Conservation (phyloP, 2,113 vertebrate species). For the Brachyistius frenatus region DNA sequence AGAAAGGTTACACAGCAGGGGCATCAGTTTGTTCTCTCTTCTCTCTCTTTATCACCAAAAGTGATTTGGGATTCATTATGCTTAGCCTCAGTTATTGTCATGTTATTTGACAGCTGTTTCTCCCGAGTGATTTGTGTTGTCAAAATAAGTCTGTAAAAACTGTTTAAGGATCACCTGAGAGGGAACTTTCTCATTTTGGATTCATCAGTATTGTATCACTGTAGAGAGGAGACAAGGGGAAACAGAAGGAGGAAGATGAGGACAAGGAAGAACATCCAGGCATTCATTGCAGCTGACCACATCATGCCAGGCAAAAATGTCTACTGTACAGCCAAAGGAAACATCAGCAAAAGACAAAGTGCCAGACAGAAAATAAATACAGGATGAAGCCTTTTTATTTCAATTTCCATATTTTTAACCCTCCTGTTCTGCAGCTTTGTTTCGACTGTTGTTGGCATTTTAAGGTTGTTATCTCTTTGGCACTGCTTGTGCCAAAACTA, state of each 20-base stretch:
- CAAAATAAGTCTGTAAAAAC: constrained; percentile 21
- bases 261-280: constrained; percentile 41
- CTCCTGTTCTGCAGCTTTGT: background rate
- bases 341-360: constrained; percentile 9
- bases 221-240: background rate
- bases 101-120: constrained; percentile 21
- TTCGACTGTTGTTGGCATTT: background rate
- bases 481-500: background rate
- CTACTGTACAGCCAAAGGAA: constrained; percentile 41
- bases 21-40: background rate
- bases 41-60: background rate
- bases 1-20: background rate
- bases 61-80: background rate
- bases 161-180: background rate
- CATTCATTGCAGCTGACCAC: constrained; percentile 28
- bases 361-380: constrained; percentile 29
- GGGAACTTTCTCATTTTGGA: background rate
- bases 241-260: constrained; percentile 52
- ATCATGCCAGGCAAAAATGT: constrained; percentile 37
- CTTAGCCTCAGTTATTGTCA: background rate
- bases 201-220: background rate
- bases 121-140: constrained; percentile 1
- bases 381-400: background rate
- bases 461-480: background rate
- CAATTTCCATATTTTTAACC: background rate